Evolutionary conservation across 92 coral and sea anemone genomes (phyloP), one percentile per base, ranked within the genome.

Genomic region (Muricea muricata): DNA sequence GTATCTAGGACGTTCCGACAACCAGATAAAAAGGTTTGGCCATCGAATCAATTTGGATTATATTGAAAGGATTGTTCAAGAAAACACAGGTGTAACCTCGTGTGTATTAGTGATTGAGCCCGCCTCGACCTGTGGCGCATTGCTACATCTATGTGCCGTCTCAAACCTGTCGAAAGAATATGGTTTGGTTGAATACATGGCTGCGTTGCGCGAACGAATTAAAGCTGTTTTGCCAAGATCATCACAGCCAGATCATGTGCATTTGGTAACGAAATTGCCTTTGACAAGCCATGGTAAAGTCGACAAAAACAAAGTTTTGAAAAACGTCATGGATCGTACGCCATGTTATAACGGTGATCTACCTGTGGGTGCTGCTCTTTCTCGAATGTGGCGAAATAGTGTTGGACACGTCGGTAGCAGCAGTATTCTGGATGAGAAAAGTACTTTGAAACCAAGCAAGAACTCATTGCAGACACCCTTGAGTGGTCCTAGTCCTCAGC

Each of bases 251-350:
- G 98, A 95, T 66, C 78, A 47, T 29, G 65, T 93, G 46, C 90
- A 93, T 52, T 15, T 95, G 46, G 89, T 93, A 30, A 50, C 80
- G 13, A 63, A 76, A 23, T 81, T 95, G 17, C 98, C 98, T 17
- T 75, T 93, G 88, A 95, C 97, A 28, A 78, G 85, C 46, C 98
- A 95, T 75, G 98, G 98, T 3, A 95, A 95, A 86, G 91, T 91
- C 30, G 90, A 95, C 88, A 85, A 76, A 76, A 67, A 28, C 1
- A 28, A 76, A 24, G 42, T 54, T 52, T 76, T 76, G 4, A 42
- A 26, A 42, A 23, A 7, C 0, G 17, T 31, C 29, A 33, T 0
- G 0, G 47, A 54, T 33, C n/a, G 14, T 55, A 30, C 17, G 3
- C 18, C 23, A 24, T 34, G 0, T 0, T 0, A 20, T 30, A 35